Conservation (phyloP, 2,888 invertebrate genomes). For the Drosophila nr. perissopoda region DNA sequence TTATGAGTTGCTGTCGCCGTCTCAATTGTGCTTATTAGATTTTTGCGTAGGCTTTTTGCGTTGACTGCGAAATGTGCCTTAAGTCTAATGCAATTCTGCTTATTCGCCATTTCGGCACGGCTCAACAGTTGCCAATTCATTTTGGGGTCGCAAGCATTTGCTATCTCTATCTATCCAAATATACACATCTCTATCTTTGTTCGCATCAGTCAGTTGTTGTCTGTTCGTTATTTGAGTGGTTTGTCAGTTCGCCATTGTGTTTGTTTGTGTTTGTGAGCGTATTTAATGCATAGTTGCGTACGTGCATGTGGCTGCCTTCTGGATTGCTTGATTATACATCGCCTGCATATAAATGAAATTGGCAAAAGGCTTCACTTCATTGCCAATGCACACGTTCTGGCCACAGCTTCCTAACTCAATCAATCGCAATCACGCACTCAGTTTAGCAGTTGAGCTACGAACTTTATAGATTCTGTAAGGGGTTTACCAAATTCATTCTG, state of each 20-base stretch:
- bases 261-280: slow-evolving; percentile 3
- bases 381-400: slow-evolving; percentile 59
- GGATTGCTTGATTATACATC: slow-evolving; percentile 61
- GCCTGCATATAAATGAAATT: slow-evolving; percentile 63
- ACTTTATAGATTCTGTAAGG: not conserved
- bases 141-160: slow-evolving; percentile 12
- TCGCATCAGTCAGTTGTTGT: slow-evolving; percentile 19
- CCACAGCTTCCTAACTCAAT: slow-evolving; percentile 21
- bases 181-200: slow-evolving; percentile 2
- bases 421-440: slow-evolving; percentile 3
- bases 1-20: slow-evolving; percentile 22
- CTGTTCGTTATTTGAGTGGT: not conserved
- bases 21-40: slow-evolving; percentile 43
- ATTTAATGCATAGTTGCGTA: slow-evolving; percentile 58
- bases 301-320: slow-evolving; percentile 48
- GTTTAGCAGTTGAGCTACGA: not conserved
- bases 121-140: slow-evolving; percentile 58
- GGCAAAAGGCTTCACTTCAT: slow-evolving; percentile 66
- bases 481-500: not conserved
- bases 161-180: slow-evolving; percentile 2
- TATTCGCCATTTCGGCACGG: slow-evolving; percentile 56
- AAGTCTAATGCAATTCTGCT: slow-evolving; percentile 57
- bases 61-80: slow-evolving; percentile 10
- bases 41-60: slow-evolving; percentile 7
- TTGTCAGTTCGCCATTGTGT: slow-evolving; percentile 25